Conservation (phyloP, 2,888 invertebrate genomes). For the Mantis religiosa region DNA sequence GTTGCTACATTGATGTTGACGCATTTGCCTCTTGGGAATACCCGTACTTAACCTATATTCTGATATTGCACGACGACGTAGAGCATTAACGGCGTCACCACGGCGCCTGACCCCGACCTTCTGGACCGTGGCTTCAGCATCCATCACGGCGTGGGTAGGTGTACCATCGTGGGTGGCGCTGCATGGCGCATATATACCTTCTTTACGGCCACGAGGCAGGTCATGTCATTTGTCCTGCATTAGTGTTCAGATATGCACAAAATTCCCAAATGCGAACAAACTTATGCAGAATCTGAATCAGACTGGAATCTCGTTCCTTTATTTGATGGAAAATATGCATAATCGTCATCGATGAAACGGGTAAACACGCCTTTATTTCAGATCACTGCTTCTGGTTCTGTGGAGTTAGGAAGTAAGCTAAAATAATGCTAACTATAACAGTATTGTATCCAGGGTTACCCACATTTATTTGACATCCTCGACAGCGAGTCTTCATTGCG, state of each 20-base stretch:
- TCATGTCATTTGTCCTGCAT: background rate
- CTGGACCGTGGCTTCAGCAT: background rate
- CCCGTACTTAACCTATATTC: too few species aligned
- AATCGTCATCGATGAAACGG: background rate
- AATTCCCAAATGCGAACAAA: background rate
- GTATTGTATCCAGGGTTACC: too few species aligned
- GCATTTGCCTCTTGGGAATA: background rate
- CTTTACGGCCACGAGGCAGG: background rate
- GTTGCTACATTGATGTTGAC: too few species aligned
- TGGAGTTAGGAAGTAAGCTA: too few species aligned
- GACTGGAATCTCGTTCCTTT: background rate
- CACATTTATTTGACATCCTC: too few species aligned
- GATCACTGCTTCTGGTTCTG: too few species aligned
- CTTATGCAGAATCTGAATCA: background rate
- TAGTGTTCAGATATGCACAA: background rate
- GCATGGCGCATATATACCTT: background rate
- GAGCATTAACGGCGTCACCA: background rate
- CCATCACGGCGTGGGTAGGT: background rate
- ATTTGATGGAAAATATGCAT: background rate
- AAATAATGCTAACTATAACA: too few species aligned
- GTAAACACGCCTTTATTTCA: too few species aligned
- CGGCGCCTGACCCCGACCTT: background rate
- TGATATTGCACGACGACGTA: background rate
- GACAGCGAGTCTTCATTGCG: too few species aligned
- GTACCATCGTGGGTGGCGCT: background rate